A percentile compares a stretch with the other conserved stretches of the same genome.
Evolutionary conservation across 1,140 invertebrate species (phyloP).

Genomic region (Stratiolaelaps scimitus): DNA sequence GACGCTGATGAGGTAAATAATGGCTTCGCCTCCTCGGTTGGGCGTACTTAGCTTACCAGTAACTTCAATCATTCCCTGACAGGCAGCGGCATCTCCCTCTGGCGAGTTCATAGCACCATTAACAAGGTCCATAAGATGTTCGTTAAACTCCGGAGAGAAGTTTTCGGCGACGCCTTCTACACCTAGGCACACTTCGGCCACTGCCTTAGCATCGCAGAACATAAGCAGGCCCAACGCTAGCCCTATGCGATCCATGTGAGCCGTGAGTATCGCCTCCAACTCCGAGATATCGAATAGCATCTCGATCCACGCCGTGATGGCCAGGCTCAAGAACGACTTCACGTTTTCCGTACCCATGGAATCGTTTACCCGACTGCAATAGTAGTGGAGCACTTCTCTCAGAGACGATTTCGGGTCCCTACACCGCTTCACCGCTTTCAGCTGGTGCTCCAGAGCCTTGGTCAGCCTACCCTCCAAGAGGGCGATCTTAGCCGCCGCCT

Average conservation of each 20-base stretch:
- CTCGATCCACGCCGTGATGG: constrained; percentile 18
- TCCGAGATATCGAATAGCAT: constrained; percentile 1
- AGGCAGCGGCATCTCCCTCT: constrained; percentile 7
- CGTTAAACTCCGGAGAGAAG: constrained; percentile 17
- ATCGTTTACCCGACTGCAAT: constrained; percentile 17
- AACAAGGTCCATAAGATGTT: constrained; percentile 17
- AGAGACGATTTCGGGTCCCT: constrained; percentile 3
- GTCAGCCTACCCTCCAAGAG: constrained; percentile 31
- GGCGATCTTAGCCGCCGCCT: constrained; percentile 34
- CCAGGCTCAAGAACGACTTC: neutral
- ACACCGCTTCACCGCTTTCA: constrained; percentile 30
- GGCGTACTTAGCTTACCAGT: neutral
- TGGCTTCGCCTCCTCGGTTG: neutral
- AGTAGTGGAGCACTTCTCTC: constrained; percentile 11
- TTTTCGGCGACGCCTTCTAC: constrained; percentile 16
- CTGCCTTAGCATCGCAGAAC: constrained; percentile 18
- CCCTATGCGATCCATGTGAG: constrained; percentile 8
- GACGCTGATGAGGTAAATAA: neutral
- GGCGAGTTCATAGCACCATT: constrained; percentile 14
- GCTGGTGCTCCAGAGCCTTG: constrained; percentile 33
- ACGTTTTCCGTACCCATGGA: neutral
- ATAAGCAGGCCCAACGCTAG: constrained; percentile 7
- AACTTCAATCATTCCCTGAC: constrained; percentile 17
- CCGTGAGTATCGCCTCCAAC: neutral
- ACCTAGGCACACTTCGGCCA: constrained; percentile 16